Evolutionary conservation across 2,113 vertebrate genomes (phyloP), one percentile per base, ranked within the genome.

Genomic region (Apistogramma diplotaenia): DNA sequence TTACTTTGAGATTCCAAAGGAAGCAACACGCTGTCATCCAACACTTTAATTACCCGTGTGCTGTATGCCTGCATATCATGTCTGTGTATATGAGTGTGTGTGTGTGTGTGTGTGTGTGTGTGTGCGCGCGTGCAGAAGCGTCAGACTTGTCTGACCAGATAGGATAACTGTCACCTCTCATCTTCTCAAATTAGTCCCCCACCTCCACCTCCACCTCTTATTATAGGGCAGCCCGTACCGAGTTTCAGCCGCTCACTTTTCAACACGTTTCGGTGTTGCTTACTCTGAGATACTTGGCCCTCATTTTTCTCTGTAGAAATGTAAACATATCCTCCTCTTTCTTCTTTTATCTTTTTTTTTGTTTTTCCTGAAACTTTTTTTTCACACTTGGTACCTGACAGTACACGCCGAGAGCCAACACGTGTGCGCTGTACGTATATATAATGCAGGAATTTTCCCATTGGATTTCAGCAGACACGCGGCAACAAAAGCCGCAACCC

Each of bases 111-210:
- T 60, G 56, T 61, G 65, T 43, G 12, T 58, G 19, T 19, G 33
- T 72, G 54, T 49, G 35, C 35, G 51, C 29, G 25, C 55, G 62
- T 56, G 61, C 56, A 40, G 35, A 58, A 40, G 65, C 37, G 79
- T 73, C 74, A 82, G 85, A 89, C 92, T 86, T 79, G 91, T 91
- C 92, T 80, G 85, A 79, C 89, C 85, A 79, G 92, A 84, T 90
- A 79, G 87, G 74, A 89, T 89, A 85, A 83, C 77, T 91, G 88
- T 93, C 90, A 91, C 85, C 62, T 89, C 79, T 87, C 89, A 81
- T 87, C 87, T 85, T 81, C 76, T 90, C 77, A 89, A 75, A 92
- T 83, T 55, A 83, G 82, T 27, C 77, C 55, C 46, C 79, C 33
- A 72, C 59, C 59, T 31, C 74, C 37, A 59, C 53, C 55, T 6